These are phyloP conservation scores for Papilio gigon DNA, from an alignment of 2,888 invertebrate species.

Conservation along the genomic window DNA sequence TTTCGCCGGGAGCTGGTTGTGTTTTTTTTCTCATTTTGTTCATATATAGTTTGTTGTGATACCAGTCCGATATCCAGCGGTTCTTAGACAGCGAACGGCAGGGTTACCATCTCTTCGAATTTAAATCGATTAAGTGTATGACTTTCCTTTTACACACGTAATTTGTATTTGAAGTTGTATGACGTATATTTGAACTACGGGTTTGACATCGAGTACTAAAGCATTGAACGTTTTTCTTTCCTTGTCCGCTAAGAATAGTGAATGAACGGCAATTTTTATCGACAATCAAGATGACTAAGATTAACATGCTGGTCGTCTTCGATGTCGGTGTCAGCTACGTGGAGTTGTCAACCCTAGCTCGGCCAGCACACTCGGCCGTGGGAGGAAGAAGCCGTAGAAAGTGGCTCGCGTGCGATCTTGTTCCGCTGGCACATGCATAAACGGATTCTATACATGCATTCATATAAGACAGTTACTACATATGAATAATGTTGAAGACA, in stretches of 20 bases:
- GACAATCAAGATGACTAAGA: too few relatives aligned
- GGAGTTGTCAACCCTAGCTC: slow-evolving; percentile 3
- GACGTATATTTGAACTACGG: too few relatives aligned
- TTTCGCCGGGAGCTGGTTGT: slow-evolving; percentile 32
- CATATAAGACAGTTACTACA: slow-evolving; percentile 31
- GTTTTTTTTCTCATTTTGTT: slow-evolving; percentile 28
- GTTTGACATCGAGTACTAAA: too few relatives aligned
- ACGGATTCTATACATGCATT: slow-evolving; percentile 33
- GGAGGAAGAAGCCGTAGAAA: slow-evolving; percentile 37
- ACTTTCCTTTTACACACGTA: too few relatives aligned
- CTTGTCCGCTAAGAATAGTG: too few relatives aligned
- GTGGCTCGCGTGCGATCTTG: slow-evolving; percentile 36
- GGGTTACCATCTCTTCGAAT: neutral
- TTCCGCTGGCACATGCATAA: slow-evolving; percentile 33
- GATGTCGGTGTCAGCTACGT: too few relatives aligned
- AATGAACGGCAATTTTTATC: too few relatives aligned
- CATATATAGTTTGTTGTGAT: slow-evolving; percentile 26
- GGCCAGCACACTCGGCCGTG: slow-evolving; percentile 27
- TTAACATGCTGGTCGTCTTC: too few relatives aligned
- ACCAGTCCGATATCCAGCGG: slow-evolving; percentile 29
- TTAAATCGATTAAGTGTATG: too few relatives aligned
- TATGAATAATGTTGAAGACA: neutral
- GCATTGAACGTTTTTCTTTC: too few relatives aligned
- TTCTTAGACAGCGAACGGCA: slow-evolving; percentile 2
- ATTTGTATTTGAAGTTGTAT: too few relatives aligned